Percentiles rank a stretch among this genome's conserved stretches.
These are phyloP conservation scores for Ophion costatus DNA, from an alignment of 2,888 invertebrate species.

Conservation along the genomic window DNA sequence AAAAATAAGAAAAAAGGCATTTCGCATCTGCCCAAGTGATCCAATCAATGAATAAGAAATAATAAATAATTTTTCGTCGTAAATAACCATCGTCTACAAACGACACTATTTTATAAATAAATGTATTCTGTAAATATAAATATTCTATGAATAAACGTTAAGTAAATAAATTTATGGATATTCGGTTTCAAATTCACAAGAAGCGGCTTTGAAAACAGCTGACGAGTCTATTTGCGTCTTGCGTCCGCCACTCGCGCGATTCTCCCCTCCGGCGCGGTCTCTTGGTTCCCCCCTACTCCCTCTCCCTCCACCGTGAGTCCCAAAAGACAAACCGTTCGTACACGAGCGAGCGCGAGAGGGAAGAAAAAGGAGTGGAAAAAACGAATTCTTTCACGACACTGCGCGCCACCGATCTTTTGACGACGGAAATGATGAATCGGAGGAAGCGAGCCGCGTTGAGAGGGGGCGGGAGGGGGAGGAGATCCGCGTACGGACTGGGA, in stretches of 20 bases:
- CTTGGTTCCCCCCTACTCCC: not conserved
- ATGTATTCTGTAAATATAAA: not conserved
- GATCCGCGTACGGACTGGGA: conserved; percentile 47
- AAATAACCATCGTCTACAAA: too few relatives aligned
- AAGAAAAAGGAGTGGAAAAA: not conserved
- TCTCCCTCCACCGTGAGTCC: not conserved
- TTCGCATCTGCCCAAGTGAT: too few relatives aligned
- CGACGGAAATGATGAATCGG: conserved; percentile 64
- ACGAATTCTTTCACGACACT: conserved; percentile 30
- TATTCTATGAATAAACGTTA: not conserved
- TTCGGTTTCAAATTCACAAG: not conserved
- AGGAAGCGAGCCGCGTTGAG: not conserved
- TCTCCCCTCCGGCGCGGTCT: not conserved
- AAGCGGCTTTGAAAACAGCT: not conserved
- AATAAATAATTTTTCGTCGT: too few relatives aligned
- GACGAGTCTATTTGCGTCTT: not conserved
- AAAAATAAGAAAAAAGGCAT: too few relatives aligned
- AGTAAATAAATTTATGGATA: not conserved
- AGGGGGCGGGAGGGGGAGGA: conserved; percentile 43
- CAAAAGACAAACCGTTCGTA: conserved; percentile 27
- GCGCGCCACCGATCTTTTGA: conserved; percentile 11
- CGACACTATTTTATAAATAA: not conserved
- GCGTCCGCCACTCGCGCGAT: not conserved
- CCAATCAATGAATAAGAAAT: too few relatives aligned
- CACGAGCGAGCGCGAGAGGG: not conserved